Base-by-base conservation (phyloP, 1,140 invertebrate genomes). In the Lasioglossum baleicum region DNA sequence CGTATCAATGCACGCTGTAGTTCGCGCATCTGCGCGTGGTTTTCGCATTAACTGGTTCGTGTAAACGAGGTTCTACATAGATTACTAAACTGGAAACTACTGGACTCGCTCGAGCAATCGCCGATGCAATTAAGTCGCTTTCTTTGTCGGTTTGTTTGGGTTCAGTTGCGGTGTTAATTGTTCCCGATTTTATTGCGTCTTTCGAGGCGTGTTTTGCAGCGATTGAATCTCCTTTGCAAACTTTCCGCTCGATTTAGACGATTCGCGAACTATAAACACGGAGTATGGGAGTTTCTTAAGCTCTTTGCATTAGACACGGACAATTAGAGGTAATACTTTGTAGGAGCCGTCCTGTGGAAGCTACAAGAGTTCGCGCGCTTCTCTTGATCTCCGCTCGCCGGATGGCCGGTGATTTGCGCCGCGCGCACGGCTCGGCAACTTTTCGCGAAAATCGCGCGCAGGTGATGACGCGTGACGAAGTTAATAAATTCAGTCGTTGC, bases 381-480 rank as follows among this genome's bases (percentile, higher is more conserved):
- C 40, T 60, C 51, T 65, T 53, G 53, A 48, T 61, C 42, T 22
- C 10, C 15, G 66, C 11, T 22, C n/a, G n/a, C 26, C 15, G 42
- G 26, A 71, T 15, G 69, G 15, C 48, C 22, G 75, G 77, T 73
- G 70, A 72, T 79, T 73, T 79, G 61, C 77, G n/a, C 40, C 56
- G 17, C 48, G 65, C 35, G 26, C n/a, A n/a, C 26, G 13, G 20
- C 77, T 79, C 68, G 80, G 71, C 83, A 81, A 80, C 80, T 87
- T 60, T 67, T 44, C 22, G 22, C 22, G 31, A 48, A 66, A 79
- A 40, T 82, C 31, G 5, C 35, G 76, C 80, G 70, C 82, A 80
- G 84, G 86, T 82, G 88, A 83, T 77, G 83, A 88, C 86, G 82
- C 84, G 84, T 86, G 86, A 88, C 87, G 81, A 85, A 83, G 84